phyloP scores from a whole-genome alignment of 2,888 invertebrate species.

The Euzetes globulus region DNA sequence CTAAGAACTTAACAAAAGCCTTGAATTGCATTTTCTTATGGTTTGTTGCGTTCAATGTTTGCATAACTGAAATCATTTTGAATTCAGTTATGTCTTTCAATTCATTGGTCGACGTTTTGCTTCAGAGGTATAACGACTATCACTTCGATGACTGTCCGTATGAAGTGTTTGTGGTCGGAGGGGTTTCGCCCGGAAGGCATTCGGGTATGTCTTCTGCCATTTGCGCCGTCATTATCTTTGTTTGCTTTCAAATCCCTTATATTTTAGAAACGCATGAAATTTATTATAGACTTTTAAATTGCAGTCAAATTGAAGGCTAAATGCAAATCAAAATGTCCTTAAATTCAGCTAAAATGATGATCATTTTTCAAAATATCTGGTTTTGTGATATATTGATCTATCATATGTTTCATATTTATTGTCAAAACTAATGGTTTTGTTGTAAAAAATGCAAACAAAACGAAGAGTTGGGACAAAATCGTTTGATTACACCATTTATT shows the following conservation, averaged over 20 bases:
- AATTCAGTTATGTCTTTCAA: constrained; percentile 59
- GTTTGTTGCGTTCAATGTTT: background rate
- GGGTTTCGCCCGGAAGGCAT: constrained; percentile 63
- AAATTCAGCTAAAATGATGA: too few relatives aligned
- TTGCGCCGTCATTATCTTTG: background rate
- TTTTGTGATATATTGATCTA: background rate
- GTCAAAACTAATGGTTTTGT: background rate
- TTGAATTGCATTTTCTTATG: background rate
- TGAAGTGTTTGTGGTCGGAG: constrained; percentile 70
- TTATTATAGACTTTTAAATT: too few relatives aligned
- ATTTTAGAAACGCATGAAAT: too few relatives aligned
- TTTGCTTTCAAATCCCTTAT: too few relatives aligned
- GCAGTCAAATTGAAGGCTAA: background rate
- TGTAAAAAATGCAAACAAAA: background rate
- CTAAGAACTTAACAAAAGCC: background rate
- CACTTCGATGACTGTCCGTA: constrained; percentile 59
- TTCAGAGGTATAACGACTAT: constrained; percentile 68
- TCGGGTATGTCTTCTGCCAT: constrained; percentile 36
- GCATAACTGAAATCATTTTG: background rate
- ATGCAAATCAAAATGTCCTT: background rate
- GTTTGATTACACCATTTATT: background rate
- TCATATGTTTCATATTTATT: background rate
- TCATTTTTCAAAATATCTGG: too few relatives aligned
- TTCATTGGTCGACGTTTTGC: constrained; percentile 74
- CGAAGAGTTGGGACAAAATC: too few relatives aligned